These are phyloP conservation scores for Panonychus citri DNA, from an alignment of 1,140 invertebrate genomes.

Conservation along the genomic window DNA sequence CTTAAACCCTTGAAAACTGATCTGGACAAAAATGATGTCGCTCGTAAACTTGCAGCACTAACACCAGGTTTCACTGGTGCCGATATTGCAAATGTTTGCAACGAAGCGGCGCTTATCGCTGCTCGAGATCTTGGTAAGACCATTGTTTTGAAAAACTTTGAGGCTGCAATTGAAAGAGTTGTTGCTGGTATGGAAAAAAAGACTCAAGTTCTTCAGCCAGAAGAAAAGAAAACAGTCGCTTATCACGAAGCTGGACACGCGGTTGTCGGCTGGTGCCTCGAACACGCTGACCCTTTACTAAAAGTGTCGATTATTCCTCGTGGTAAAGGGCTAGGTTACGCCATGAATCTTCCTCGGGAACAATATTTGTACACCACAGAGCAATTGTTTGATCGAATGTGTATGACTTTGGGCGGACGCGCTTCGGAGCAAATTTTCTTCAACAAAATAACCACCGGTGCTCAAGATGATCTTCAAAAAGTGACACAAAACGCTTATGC, in stretches of 20 bases:
- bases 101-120: conserved; percentile 75
- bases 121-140: conserved; percentile 41
- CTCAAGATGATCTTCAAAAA: conserved; percentile 94
- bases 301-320: conserved; percentile 73
- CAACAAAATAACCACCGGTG: conserved; percentile 78
- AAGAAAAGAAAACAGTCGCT: conserved; percentile 32
- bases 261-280: conserved; percentile 74
- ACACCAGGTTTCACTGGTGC: conserved; percentile 77
- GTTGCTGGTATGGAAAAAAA: conserved; percentile 41
- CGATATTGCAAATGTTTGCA: conserved; percentile 80
- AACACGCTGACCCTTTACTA: conserved; percentile 73
- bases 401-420: conserved; percentile 72
- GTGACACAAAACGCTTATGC: conserved; percentile 49
- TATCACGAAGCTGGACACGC: conserved; percentile 94
- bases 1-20: conserved; percentile 48
- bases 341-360: conserved; percentile 84
- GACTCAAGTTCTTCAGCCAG: conserved; percentile 20
- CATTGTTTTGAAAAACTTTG: conserved; percentile 43
- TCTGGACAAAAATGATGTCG: conserved; percentile 36
- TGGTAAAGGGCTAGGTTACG: conserved; percentile 68
- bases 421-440: conserved; percentile 95
- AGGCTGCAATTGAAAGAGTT: conserved; percentile 66
- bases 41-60: conserved; percentile 42
- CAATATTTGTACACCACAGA: conserved; percentile 92
- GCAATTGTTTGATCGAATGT: conserved; percentile 40